Evolutionary conservation across 2,797 vertebrate genomes (phyloP).

Genomic region (Eulemur rubriventer): DNA sequence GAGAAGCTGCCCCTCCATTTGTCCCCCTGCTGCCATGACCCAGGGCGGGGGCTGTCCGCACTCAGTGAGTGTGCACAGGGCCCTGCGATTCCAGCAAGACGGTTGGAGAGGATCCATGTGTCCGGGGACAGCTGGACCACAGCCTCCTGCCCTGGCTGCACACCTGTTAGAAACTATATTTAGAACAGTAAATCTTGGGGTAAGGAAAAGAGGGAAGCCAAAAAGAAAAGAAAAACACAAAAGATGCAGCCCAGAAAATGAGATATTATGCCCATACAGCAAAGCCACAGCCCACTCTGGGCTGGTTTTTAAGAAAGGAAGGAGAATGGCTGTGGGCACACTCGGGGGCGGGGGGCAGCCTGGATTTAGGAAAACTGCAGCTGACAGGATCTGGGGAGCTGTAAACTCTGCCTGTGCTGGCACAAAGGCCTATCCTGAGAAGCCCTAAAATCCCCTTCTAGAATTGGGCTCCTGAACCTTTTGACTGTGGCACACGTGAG

Average conservation of each 20-base stretch:
- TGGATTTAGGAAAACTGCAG: not conserved
- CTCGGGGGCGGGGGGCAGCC: not conserved
- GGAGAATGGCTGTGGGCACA: too few species aligned
- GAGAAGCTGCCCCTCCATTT: not conserved
- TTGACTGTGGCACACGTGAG: not conserved
- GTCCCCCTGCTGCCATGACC: not conserved
- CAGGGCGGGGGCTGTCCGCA: not conserved
- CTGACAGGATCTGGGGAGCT: not conserved
- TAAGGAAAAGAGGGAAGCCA: constrained; percentile 62
- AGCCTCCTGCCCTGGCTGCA: constrained; percentile 80
- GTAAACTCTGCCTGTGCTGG: not conserved
- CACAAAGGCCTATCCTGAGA: not conserved
- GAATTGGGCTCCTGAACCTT: not conserved
- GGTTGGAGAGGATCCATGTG: constrained; percentile 87
- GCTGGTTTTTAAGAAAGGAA: not conserved
- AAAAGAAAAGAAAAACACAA: constrained; percentile 6
- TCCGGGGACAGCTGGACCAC: constrained; percentile 89
- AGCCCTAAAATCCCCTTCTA: not conserved
- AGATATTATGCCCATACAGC: not conserved
- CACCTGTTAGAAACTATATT: constrained; percentile 93
- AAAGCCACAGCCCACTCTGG: not conserved
- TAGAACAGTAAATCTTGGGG: constrained; percentile 86
- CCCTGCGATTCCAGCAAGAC: constrained; percentile 72
- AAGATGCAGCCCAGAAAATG: constrained; percentile 14
- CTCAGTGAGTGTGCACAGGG: not conserved